Evolutionary conservation across 2,888 invertebrate genomes (phyloP), one percentile per base, ranked within the genome.

Genomic region (Drosophila lacicola): DNA sequence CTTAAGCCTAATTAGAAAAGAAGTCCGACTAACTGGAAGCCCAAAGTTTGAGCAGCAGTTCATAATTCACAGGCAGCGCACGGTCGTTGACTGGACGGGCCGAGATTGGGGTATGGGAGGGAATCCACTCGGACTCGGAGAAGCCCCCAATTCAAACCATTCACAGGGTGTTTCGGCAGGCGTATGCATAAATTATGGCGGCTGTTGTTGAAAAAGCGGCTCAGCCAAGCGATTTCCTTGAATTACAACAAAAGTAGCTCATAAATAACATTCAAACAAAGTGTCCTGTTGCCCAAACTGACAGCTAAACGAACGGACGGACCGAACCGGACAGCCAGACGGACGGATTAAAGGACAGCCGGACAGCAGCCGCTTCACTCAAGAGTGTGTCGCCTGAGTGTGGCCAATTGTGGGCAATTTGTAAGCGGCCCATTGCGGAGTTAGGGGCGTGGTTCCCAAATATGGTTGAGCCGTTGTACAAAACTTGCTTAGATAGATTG

Each of bases 181-280:
- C 69, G 53, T 66, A 70, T 78, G 78, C 69, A 82, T 83, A 88
- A 88, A 85, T 87, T 78, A 82, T 82, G 69, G 54, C 45, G 54
- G 29, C 45, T 33, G 39, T 67, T 45, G 60, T 72, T 66, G 70
- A 71, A 66, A 79, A 75, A 69, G 64, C 65, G 67, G 55, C 65
- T 73, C 64, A 68, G 69, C 58, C 54, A 73, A 66, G 67, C 79
- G 85, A 88, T 82, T 88, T 82, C 70, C 88, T 85, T 84, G 85
- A 88, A 84, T 84, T 84, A 84, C 88, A 81, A 82, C 73, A 88
- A 82, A 82, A 84, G 82, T 75, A 74, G 70, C 78, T 74, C 82
- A 82, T 87, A 82, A 82, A 87, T 82, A 82, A 82, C 78, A 82
- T 81, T 84, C 78, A 82, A 82, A 82, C 85, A 81, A 82, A 82